Base-by-base conservation (phyloP, 2,797 vertebrate species). In the Pitangus sulphuratus region DNA sequence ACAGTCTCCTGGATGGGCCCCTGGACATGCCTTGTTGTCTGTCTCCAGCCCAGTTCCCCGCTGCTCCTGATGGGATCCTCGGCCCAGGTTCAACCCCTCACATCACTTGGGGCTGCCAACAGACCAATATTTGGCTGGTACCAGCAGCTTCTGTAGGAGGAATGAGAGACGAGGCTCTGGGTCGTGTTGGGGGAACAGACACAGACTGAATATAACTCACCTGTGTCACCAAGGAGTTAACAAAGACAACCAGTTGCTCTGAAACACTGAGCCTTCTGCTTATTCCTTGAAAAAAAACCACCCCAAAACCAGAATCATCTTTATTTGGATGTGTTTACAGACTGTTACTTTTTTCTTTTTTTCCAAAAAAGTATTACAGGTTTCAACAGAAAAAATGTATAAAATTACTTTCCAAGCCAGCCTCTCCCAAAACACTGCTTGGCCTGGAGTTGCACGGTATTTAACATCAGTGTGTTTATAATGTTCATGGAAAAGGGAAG, bases 11-110 rank as follows among this genome's bases (percentile, higher is more conserved):
- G 35, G 40, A 48, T 4, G 9, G 65, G 17, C 3, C 9, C 33
- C 50, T 39, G 22, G 60, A 45, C 1, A 1, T 26, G 13, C 12
- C 31, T 30, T 13, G 2, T 57, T 4, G 1, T 8, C 28, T 3
- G 8, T 21, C 26, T 48, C 51, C 44, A 78, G 31, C 31, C 54
- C 1, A 0, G 16, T 13, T 24, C 57, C 56, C 40, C 26, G 25
- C 57, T 48, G 58, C 45, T 87, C 45, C 61, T 33, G 9, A 6
- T 2, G 37, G 53, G 57, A 84, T 14, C 17, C 16, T 19, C 0
- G 1, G 62, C 28, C 44, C 37, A 24, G 25, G 21, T 7, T 78
- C 31, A 58, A 6, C 12, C 39, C 22, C 47, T 62, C 1, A 0
- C 48, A 37, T 6, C 16, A 1, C 45, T 16, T 10, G n/a, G 30